A percentile compares a stretch with the other conserved stretches of the same genome.
These are phyloP conservation scores for Sciurus niger DNA, from an alignment of 2,113 vertebrate genomes.

Conservation along the genomic window DNA sequence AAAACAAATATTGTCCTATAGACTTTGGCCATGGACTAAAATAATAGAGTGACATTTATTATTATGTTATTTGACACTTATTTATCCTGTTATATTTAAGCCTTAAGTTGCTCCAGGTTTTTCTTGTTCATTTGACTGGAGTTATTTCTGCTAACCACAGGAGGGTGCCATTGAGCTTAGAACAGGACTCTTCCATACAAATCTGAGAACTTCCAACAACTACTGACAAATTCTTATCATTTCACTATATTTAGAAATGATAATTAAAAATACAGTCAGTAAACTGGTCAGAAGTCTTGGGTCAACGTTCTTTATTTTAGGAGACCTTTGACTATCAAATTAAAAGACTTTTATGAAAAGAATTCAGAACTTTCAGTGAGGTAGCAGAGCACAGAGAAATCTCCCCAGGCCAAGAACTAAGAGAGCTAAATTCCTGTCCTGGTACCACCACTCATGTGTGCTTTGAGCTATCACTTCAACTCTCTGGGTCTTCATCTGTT, in stretches of 20 bases:
- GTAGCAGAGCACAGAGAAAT: not conserved
- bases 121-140: not conserved
- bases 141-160: slow-evolving; percentile 79
- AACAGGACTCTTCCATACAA: not conserved
- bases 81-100: not conserved
- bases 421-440: not conserved
- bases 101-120: slow-evolving; percentile 46
- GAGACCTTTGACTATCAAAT: not conserved
- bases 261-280: not conserved
- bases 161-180: slow-evolving; percentile 84
- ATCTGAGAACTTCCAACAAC: not conserved
- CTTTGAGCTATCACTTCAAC: not conserved
- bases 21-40: not conserved
- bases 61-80: slow-evolving; percentile 1
- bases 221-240: not conserved
- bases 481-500: slow-evolving; percentile 36
- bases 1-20: slow-evolving; percentile 18
- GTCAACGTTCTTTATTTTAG: not conserved
- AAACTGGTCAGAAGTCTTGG: not conserved
- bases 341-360: slow-evolving; percentile 41
- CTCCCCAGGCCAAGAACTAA: slow-evolving; percentile 24
- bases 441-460: not conserved
- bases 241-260: slow-evolving; percentile 39
- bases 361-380: slow-evolving; percentile 19
- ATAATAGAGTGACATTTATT: not conserved